phyloP scores from a whole-genome alignment of 2,888 invertebrate species.

The Cataglyphis cursor region DNA sequence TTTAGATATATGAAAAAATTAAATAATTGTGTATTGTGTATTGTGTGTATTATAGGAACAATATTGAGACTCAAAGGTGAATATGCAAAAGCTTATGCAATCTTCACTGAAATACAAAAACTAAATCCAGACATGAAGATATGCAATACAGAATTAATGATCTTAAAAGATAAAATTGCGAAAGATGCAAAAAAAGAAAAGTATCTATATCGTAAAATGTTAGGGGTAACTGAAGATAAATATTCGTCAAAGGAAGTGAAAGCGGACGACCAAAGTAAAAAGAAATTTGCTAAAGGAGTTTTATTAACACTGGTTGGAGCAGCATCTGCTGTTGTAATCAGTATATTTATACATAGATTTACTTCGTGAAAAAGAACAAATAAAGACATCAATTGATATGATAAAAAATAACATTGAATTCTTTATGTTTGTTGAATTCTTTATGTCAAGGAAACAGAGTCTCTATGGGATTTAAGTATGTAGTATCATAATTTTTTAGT shows the following conservation, averaged over 20 bases:
- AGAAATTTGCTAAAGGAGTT: constrained; percentile 85
- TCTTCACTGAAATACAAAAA: constrained; percentile 89
- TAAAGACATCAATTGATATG: background rate
- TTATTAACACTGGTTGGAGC: constrained; percentile 91
- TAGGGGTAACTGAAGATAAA: constrained; percentile 83
- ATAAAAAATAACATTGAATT: background rate
- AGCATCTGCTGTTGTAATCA: constrained; percentile 90
- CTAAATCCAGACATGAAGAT: constrained; percentile 90
- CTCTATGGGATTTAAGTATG: background rate
- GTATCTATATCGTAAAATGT: constrained; percentile 91
- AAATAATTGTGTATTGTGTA: constrained; percentile 7
- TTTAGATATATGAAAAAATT: background rate
- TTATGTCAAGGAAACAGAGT: background rate
- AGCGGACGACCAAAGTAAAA: constrained; percentile 74
- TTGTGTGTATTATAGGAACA: constrained; percentile 85
- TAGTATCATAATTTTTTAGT: background rate
- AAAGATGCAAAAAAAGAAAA: constrained; percentile 89
- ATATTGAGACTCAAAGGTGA: constrained; percentile 91
- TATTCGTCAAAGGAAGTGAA: constrained; percentile 51
- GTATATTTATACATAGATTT: constrained; percentile 92
- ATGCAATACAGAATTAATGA: constrained; percentile 88
- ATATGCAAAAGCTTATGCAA: constrained; percentile 90
- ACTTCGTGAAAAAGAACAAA: constrained; percentile 79
- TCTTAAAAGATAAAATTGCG: constrained; percentile 88
- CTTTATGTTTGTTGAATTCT: background rate